These are phyloP conservation scores for Nixonia krombeini DNA, from an alignment of 1,140 invertebrate genomes.

Conservation along the genomic window DNA sequence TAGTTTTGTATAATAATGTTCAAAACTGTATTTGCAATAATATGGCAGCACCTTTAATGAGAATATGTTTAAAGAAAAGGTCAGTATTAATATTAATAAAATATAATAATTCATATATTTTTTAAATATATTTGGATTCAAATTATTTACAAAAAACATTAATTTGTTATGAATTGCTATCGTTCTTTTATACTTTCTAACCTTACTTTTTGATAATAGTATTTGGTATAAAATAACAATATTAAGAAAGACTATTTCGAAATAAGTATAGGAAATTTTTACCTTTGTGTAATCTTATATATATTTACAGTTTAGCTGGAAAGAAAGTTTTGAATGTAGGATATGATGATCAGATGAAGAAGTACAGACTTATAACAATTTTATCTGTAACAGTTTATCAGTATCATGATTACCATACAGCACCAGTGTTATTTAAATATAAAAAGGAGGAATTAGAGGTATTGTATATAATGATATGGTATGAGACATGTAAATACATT, in stretches of 20 bases:
- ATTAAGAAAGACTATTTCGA: no score
- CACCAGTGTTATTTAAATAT: constrained; percentile 34
- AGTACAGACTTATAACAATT: background rate
- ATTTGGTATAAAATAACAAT: no score
- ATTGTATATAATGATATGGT: no score
- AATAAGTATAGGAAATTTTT: no score
- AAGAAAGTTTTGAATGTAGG: constrained; percentile 10
- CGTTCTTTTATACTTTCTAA: no score
- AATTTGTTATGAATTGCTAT: constrained; percentile 1
- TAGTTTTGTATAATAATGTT: no score
- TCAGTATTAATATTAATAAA: background rate
- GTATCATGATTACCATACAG: constrained; percentile 51
- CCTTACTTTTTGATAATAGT: no score
- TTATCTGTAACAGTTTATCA: constrained; percentile 20
- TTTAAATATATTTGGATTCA: background rate
- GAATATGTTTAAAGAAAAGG: background rate
- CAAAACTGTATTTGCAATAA: no score
- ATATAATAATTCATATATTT: background rate
- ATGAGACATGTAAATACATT: no score
- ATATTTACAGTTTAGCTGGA: constrained; percentile 9
- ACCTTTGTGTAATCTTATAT: no score
- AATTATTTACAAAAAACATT: background rate
- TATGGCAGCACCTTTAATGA: background rate
- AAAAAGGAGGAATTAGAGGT: constrained; percentile 14
- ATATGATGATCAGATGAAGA: constrained; percentile 13